Conservation (phyloP, 2,888 invertebrate species). For the Drosophila leonis region DNA sequence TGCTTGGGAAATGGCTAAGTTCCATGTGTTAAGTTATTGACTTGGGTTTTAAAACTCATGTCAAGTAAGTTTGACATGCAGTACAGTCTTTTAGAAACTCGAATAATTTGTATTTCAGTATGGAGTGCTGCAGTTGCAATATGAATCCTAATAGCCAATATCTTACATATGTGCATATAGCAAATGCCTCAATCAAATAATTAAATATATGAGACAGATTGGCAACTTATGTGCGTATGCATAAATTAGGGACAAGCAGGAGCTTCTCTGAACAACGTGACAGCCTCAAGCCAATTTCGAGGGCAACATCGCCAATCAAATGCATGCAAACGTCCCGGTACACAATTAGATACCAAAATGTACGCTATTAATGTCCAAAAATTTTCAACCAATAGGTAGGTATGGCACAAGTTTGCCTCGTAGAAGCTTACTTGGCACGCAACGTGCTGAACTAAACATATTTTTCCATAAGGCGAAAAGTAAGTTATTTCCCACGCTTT, state of each 20-base stretch:
- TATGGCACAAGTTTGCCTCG: conserved; percentile 37
- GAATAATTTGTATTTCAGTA: not conserved
- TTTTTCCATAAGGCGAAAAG: conserved; percentile 17
- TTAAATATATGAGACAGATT: conserved; percentile 50
- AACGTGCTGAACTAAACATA: conserved; percentile 27
- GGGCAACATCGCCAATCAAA: conserved; percentile 50
- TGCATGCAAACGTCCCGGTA: conserved; percentile 60
- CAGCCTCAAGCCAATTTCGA: conserved; percentile 60
- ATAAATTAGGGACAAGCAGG: conserved; percentile 37
- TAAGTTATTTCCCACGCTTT: conserved; percentile 66
- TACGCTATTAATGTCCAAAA: conserved; percentile 66
- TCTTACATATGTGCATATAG: conserved; percentile 9
- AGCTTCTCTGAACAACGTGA: conserved; percentile 61
- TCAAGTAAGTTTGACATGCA: not conserved
- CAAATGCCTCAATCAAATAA: conserved; percentile 50
- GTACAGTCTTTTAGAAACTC: not conserved
- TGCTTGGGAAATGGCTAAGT: conserved; percentile 7
- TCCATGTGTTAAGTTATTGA: conserved; percentile 25
- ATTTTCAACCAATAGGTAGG: conserved; percentile 27
- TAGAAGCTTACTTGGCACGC: conserved; percentile 50
- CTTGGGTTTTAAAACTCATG: conserved; percentile 3
- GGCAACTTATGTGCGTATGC: conserved; percentile 21
- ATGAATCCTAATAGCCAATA: conserved; percentile 4
- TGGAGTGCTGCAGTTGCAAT: not conserved
- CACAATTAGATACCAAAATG: conserved; percentile 60